Conservation (phyloP, 2,113 vertebrate genomes). For the Alouatta palliata region DNA sequence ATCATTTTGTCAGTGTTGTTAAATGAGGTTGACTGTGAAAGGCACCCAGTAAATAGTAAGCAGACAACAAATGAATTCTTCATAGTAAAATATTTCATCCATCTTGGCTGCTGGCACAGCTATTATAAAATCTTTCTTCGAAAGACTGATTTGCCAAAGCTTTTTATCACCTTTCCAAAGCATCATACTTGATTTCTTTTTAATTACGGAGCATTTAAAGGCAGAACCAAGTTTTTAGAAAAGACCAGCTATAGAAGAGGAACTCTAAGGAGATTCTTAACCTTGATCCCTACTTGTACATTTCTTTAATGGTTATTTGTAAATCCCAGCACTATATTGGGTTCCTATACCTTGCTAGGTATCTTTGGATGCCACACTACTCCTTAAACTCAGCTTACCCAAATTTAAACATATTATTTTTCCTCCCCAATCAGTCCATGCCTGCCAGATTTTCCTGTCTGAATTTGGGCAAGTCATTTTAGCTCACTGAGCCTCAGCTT, state of each 20-base stretch:
- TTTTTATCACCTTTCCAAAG: not conserved
- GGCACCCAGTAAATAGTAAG: not conserved
- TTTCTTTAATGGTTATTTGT: not conserved
- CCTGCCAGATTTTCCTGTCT: not conserved
- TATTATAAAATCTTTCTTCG: not conserved
- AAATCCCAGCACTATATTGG: too few species aligned
- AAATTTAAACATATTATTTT: not conserved
- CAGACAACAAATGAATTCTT: not conserved
- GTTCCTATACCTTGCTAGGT: not conserved
- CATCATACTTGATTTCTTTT: not conserved
- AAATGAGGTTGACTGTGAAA: not conserved
- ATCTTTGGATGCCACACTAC: not conserved
- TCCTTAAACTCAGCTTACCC: not conserved
- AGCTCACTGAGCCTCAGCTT: not conserved
- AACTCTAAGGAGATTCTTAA: not conserved
- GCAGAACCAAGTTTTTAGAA: not conserved
- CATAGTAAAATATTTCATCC: not conserved
- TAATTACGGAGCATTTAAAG: not conserved
- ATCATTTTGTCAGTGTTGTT: not conserved
- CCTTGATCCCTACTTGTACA: not conserved
- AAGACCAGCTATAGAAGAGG: not conserved
- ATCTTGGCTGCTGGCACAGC: not conserved
- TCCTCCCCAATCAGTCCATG: not conserved
- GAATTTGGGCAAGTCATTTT: not conserved
- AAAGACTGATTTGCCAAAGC: not conserved